phyloP scores from a whole-genome alignment of 2,797 vertebrate genomes.

The Rhynchonycteris naso region DNA sequence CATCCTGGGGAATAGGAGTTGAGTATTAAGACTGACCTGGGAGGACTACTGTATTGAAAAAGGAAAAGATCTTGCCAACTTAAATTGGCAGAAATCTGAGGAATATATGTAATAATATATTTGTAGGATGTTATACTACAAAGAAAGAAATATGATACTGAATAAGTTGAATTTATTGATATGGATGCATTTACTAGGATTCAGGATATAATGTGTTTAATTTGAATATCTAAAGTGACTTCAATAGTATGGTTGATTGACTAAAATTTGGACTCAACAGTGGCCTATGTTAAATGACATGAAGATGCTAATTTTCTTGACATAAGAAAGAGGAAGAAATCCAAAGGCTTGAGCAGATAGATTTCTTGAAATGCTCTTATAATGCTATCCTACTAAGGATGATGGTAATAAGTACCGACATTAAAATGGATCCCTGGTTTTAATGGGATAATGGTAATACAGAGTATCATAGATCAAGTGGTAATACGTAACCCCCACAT shows the following conservation, averaged over 20 bases:
- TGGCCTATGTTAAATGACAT: neutral
- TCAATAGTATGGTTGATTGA: neutral
- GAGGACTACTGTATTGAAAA: neutral
- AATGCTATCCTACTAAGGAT: neutral
- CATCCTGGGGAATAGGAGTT: neutral
- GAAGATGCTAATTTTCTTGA: neutral
- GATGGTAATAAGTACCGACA: neutral
- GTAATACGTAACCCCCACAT: neutral
- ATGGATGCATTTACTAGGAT: neutral
- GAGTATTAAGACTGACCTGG: neutral
- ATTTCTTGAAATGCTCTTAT: neutral
- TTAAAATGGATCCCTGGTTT: neutral
- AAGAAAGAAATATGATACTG: neutral
- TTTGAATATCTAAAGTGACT: neutral
- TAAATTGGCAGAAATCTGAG: slow-evolving; percentile 2
- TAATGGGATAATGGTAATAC: neutral
- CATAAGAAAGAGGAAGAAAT: neutral
- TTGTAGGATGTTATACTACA: neutral
- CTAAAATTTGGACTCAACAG: neutral
- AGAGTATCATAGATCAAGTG: neutral
- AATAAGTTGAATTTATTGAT: neutral
- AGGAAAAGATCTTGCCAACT: neutral
- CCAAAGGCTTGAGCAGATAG: neutral
- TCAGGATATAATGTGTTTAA: slow-evolving; percentile 11
- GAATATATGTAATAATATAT: neutral